Evolutionary conservation across 1,140 invertebrate species (phyloP).

Genomic region (Atta colombica): DNA sequence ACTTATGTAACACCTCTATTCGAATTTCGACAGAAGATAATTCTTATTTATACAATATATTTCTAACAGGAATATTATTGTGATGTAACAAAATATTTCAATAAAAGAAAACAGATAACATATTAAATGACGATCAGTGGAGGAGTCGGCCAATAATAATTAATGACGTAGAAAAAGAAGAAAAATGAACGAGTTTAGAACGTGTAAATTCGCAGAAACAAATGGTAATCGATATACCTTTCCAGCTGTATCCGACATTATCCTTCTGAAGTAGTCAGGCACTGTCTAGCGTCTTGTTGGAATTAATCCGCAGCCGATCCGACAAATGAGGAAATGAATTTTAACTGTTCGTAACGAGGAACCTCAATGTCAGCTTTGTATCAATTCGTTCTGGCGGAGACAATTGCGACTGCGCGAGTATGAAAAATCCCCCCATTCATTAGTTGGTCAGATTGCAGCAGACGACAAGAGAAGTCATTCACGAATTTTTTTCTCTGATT

Average conservation of each 20-base stretch:
- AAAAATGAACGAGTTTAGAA: neutral
- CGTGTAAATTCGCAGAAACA: neutral
- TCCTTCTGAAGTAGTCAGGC: neutral
- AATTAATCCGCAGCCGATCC: neutral
- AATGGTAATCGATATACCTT: slow-evolving; percentile 68
- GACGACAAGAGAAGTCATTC: neutral
- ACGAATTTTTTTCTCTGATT: neutral
- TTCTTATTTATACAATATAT: neutral
- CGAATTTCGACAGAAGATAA: neutral
- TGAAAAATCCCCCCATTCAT: neutral
- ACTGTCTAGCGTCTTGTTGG: neutral
- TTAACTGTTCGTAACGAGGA: neutral
- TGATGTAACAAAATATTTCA: neutral
- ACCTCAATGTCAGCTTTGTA: neutral
- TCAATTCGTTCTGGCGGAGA: neutral
- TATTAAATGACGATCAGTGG: neutral
- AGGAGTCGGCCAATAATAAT: neutral
- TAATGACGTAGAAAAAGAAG: neutral
- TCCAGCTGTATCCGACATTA: slow-evolving; percentile 75
- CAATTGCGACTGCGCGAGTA: slow-evolving; percentile 8
- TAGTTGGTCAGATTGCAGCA: neutral
- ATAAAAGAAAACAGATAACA: neutral
- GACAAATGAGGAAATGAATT: neutral
- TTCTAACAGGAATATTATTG: neutral
- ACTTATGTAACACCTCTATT: neutral